Evolutionary conservation across 1,140 invertebrate genomes (phyloP), one percentile per base, ranked within the genome.

Genomic region (Drosophila sproati): DNA sequence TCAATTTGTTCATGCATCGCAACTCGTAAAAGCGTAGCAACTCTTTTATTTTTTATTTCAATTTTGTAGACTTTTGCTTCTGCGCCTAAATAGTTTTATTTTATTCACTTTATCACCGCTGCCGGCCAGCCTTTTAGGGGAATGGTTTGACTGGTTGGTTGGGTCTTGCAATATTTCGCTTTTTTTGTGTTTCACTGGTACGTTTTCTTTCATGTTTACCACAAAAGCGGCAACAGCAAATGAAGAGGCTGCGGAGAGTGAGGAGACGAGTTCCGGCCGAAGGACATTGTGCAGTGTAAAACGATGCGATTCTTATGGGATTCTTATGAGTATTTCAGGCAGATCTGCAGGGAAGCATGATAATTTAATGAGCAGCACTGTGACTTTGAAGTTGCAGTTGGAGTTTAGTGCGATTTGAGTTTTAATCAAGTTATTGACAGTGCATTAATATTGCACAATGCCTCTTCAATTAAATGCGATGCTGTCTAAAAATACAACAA

Each of bases 281-380:
- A 59, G 55, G 56, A 47, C 50, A 67, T 66, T 73, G 63, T 66
- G 54, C 55, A 39, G 29, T 45, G 34, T 35, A 7, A 56, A n/a
- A 20, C 50, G 32, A 60, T 60, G 57, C 28, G 51, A 66, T 31
- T 64, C 29, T 52, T 34, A 10, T 5, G 43, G 8, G 43, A 37
- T 47, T 68, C 45, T 35, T 39, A 7, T 59, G 12, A 12, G 51
- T 50, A 57, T 70, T 74, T 56, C 32, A 45, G 43, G 8, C 35
- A 34, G 20, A 57, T 57, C 52, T 52, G 56, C 73, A 63, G 59
- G 52, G 35, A 75, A 71, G 67, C 73, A 75, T 75, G 73, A 70
- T 52, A 75, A 75, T 75, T 75, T 75, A 75, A 75, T 75, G 73
- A 75, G 73, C 45, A 63, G 20, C 51, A 34, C 37, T 56, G 35